Evolutionary conservation across 2,888 invertebrate species (phyloP).

Genomic region (Brachypalpus laphriformis): DNA sequence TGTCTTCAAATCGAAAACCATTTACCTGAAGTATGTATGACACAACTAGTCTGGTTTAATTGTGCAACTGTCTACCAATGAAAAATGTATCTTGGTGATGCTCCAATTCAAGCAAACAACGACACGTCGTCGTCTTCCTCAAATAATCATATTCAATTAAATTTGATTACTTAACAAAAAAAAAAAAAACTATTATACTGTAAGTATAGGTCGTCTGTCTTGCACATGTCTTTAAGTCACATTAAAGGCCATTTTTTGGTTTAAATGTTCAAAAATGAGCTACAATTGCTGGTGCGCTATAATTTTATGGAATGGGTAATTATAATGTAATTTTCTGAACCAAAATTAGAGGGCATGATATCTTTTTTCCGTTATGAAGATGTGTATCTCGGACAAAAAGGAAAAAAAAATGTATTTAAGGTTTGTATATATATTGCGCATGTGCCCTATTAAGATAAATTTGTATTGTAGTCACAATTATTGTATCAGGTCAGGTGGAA

Average conservation of each 20-base stretch:
- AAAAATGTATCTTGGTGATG: slow-evolving; percentile 15
- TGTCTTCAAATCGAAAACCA: slow-evolving; percentile 10
- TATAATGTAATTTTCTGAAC: slow-evolving; percentile 25
- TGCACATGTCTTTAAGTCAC: background rate
- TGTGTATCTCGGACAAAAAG: background rate
- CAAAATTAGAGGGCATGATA: slow-evolving; percentile 20
- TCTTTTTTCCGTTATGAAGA: slow-evolving; percentile 39
- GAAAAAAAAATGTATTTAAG: background rate
- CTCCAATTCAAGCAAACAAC: slow-evolving; percentile 13
- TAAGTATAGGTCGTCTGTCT: background rate
- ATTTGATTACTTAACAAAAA: slow-evolving; percentile 6
- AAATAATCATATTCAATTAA: slow-evolving; percentile 8
- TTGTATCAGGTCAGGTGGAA: slow-evolving; percentile 55
- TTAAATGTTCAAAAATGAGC: background rate
- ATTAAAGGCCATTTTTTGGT: background rate
- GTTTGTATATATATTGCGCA: slow-evolving; percentile 14
- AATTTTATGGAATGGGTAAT: slow-evolving; percentile 15
- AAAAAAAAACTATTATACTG: background rate
- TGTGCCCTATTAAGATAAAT: slow-evolving; percentile 16
- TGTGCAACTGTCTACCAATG: slow-evolving; percentile 8
- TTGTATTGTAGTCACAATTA: slow-evolving; percentile 13
- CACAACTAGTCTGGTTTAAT: slow-evolving; percentile 11
- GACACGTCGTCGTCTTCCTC: slow-evolving; percentile 11
- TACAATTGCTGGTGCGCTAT: too few relatives aligned
- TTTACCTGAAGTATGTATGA: background rate